Percentiles rank a stretch among this genome's conserved stretches.
These are phyloP conservation scores for Fratercula arctica DNA, from an alignment of 2,797 vertebrate genomes.

Conservation along the genomic window DNA sequence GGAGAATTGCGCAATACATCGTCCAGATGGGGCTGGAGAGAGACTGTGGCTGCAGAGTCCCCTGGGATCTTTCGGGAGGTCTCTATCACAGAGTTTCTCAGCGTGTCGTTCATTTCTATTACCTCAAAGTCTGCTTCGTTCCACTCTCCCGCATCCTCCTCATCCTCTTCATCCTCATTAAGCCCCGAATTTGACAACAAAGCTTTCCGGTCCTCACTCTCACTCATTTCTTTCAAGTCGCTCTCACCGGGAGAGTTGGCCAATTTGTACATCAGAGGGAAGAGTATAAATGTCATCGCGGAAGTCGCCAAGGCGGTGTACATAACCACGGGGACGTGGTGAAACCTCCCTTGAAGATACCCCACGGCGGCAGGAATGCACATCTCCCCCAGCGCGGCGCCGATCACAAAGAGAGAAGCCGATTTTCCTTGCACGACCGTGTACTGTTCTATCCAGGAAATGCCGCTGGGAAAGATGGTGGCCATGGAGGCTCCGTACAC, in stretches of 20 bases:
- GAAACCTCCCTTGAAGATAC: conserved; percentile 80
- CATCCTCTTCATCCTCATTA: conserved; percentile 76
- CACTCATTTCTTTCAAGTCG: conserved; percentile 42
- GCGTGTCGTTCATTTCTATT: conserved; percentile 84
- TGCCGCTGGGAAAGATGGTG: conserved; percentile 89
- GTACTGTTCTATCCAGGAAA: conserved; percentile 96
- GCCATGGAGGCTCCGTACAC: conserved; percentile 92
- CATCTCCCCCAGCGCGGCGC: conserved; percentile 91
- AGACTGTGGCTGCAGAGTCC: neutral
- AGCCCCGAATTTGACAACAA: conserved; percentile 73
- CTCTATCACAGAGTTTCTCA: conserved; percentile 69
- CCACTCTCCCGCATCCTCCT: conserved; percentile 81
- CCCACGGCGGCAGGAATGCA: conserved; percentile 84
- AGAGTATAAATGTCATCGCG: conserved; percentile 81
- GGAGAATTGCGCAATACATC: neutral
- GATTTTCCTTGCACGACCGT: conserved; percentile 82
- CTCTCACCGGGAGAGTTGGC: conserved; percentile 68
- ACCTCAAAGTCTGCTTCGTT: conserved; percentile 90
- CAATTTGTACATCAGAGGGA: conserved; percentile 90
- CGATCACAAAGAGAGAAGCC: conserved; percentile 85
- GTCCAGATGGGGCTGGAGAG: neutral
- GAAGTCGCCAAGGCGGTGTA: conserved; percentile 81
- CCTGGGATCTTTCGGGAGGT: neutral
- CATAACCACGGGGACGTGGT: conserved; percentile 81
- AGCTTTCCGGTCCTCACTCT: conserved; percentile 82